Conservation (phyloP, 92 coral and sea anemone species). For the Virgularia gustaviana region DNA sequence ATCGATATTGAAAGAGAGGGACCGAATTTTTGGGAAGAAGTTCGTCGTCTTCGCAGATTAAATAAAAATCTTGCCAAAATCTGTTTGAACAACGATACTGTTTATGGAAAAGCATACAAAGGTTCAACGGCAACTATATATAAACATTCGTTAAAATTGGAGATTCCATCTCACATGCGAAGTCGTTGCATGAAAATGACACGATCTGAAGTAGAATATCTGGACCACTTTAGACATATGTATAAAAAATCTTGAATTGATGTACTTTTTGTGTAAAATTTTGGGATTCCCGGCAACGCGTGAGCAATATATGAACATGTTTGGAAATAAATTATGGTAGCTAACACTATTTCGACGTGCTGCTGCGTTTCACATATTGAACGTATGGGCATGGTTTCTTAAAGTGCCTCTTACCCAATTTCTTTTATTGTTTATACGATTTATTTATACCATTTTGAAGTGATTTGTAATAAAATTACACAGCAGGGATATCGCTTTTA, state of each 20-base stretch:
- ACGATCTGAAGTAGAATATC: slow-evolving; percentile 19
- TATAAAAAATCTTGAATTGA: neutral
- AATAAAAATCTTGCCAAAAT: neutral
- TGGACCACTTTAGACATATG: slow-evolving; percentile 9
- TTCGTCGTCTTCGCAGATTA: neutral
- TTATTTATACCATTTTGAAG: no score
- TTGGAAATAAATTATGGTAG: no score
- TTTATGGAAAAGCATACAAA: slow-evolving; percentile 15
- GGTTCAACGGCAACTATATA: slow-evolving; percentile 15
- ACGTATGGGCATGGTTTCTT: no score
- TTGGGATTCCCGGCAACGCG: neutral
- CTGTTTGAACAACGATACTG: neutral
- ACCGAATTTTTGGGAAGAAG: slow-evolving; percentile 39
- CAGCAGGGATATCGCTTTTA: no score
- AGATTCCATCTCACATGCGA: neutral
- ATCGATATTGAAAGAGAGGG: slow-evolving; percentile 40
- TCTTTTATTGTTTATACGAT: no score
- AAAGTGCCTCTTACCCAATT: no score
- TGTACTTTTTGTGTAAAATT: neutral
- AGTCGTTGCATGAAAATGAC: slow-evolving; percentile 8
- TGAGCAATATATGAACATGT: neutral
- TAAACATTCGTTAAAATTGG: neutral
- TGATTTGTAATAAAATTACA: no score
- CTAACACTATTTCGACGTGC: no score
- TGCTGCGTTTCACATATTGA: no score